A percentile compares a stretch with the other conserved stretches of the same genome.
Conservation (phyloP, 2,113 vertebrate genomes). For the Neogobius melanostomus region DNA sequence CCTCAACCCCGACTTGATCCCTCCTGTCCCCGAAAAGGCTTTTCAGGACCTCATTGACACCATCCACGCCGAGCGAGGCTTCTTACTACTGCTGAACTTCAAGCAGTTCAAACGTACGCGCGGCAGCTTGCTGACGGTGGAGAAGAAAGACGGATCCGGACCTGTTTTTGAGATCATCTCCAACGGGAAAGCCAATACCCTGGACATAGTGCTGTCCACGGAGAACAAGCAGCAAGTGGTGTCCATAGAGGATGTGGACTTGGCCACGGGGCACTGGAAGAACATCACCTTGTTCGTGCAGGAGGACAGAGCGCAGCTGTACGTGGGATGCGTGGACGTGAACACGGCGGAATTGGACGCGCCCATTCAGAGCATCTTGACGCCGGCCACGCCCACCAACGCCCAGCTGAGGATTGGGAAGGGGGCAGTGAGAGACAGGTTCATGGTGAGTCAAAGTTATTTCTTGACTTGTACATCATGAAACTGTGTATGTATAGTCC, state of each 20-base stretch:
- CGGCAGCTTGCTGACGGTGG: slow-evolving; percentile 89
- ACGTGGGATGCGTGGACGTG: slow-evolving; percentile 94
- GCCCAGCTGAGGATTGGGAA: slow-evolving; percentile 90
- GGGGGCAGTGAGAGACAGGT: slow-evolving; percentile 91
- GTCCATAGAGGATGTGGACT: slow-evolving; percentile 90
- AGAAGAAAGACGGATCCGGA: slow-evolving; percentile 87
- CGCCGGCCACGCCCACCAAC: slow-evolving; percentile 78
- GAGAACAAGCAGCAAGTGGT: slow-evolving; percentile 92
- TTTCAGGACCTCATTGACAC: slow-evolving; percentile 94
- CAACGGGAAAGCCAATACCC: slow-evolving; percentile 93
- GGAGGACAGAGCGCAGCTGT: slow-evolving; percentile 91
- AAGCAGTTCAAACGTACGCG: slow-evolving; percentile 89
- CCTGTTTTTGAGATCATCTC: slow-evolving; percentile 91
- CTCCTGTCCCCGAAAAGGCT: slow-evolving; percentile 84
- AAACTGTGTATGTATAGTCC: no score
- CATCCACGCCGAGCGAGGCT: slow-evolving; percentile 90
- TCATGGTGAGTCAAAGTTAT: slow-evolving; percentile 83
- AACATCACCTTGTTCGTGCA: slow-evolving; percentile 96
- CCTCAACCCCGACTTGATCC: slow-evolving; percentile 89
- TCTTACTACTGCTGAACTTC: slow-evolving; percentile 92
- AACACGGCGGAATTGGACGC: slow-evolving; percentile 89
- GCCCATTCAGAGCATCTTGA: slow-evolving; percentile 90
- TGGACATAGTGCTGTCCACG: slow-evolving; percentile 89
- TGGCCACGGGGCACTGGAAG: slow-evolving; percentile 93
- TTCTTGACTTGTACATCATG: no score